Conservation (phyloP, 2,113 vertebrate genomes). For the Cnemophilus loriae region DNA sequence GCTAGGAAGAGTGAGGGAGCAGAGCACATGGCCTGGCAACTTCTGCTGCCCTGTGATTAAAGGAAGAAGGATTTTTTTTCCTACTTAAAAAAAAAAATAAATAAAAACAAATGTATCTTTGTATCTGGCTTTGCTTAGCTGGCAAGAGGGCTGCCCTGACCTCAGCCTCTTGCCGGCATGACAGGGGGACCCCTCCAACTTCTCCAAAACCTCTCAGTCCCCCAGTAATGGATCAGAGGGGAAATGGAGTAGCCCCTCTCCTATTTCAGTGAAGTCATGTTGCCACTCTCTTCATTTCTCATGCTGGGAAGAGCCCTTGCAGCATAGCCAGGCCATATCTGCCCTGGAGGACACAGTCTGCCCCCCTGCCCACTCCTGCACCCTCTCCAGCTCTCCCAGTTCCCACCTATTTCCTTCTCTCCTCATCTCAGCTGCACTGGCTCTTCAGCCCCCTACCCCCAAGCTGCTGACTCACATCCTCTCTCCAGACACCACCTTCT, state of each 20-base stretch:
- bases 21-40: background rate
- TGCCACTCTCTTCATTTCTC: background rate
- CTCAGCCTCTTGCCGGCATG: background rate
- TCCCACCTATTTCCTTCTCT: background rate
- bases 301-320: background rate
- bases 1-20: background rate
- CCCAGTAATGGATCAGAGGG: background rate
- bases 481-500: background rate
- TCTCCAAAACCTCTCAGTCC: background rate
- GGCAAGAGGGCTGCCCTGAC: background rate
- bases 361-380: background rate
- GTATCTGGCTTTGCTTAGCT: background rate
- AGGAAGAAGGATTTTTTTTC: background rate
- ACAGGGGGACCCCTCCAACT: background rate
- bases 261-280: background rate
- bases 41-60: background rate
- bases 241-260: background rate
- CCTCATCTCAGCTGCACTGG: background rate
- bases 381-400: background rate
- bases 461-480: conserved; percentile 57
- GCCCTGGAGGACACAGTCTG: fast-evolving
- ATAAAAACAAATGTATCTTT: background rate
- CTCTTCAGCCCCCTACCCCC: background rate
- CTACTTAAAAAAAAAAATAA: background rate
- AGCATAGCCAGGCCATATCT: background rate